Evolutionary conservation across 2,888 invertebrate genomes (phyloP), one percentile per base, ranked within the genome.

Genomic region (Podabrus alpinus): DNA sequence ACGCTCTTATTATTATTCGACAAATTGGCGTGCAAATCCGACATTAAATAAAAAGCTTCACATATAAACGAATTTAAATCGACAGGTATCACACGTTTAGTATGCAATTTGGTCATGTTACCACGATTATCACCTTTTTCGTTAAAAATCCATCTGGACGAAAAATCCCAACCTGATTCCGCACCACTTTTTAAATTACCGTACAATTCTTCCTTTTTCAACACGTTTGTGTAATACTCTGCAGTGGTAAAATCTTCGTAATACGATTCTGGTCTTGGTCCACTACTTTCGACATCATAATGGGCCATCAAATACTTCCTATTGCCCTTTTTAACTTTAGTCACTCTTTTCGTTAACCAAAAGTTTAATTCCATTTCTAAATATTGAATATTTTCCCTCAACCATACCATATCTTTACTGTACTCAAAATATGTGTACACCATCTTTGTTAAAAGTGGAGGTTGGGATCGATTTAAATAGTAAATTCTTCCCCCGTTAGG

Each of bases 131-230:
- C 88, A n/a, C 91, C 92, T 9, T 89, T 87, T 61, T 89, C 87
- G 29, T 86, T 86, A 72, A 92, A 88, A 81, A 94, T 92, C 96
- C 96, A 96, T 15, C 96, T 90, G 0, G 92, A 90, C 2, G 94
- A 94, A 86, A 95, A 96, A 84, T 97, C 97, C 95, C 95, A 95
- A 0, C 97, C 97, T 59, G 94, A 93, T 86, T 96, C 96, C 3
- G 95, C 95, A 0, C 92, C 94, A 59, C 94, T 92, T 83, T 94
- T 94, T 13, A 94, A 86, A 79, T 94, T 92, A 11, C 89, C 88
- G 84, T 93, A 95, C 73, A 92, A 89, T 66, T 90, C 88, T 25
- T 71, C 25, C 19, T 82, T 79, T 74, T 79, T 79, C 59, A 89
- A 88, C 59, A 87, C 88, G 61, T 87, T 85, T 0, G 87, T 86